Conservation (phyloP, 2,113 vertebrate genomes). For the Brienomyrus brachyistius region DNA sequence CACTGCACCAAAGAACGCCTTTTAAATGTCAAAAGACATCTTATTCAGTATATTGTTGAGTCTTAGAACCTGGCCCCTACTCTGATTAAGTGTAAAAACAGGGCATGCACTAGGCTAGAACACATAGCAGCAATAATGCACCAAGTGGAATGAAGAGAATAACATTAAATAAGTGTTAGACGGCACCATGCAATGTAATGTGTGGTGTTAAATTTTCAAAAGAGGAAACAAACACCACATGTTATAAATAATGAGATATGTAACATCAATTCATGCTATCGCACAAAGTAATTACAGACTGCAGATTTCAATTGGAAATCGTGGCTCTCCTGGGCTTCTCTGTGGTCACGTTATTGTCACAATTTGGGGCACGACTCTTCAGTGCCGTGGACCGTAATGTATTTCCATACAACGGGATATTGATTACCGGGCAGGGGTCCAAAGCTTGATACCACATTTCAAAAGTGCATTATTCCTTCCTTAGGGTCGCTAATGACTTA, state of each 20-base stretch:
- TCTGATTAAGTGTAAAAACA: background rate
- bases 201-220: background rate
- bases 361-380: background rate
- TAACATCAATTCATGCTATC: background rate
- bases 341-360: background rate
- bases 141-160: background rate
- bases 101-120: background rate
- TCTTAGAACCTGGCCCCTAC: background rate
- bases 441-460: background rate
- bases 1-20: background rate
- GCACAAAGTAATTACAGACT: background rate
- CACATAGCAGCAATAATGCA: background rate
- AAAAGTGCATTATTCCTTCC: background rate
- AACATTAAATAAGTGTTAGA: background rate
- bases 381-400: background rate
- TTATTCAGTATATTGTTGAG: background rate
- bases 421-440: background rate
- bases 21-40: background rate
- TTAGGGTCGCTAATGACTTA: conserved; percentile 2
- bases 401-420: background rate
- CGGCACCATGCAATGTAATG: background rate
- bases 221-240: background rate
- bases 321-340: background rate
- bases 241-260: background rate
- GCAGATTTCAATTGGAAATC: background rate